Evolutionary conservation across 2,113 vertebrate genomes (phyloP), one percentile per base, ranked within the genome.

Genomic region (Dipodomys stephensi): DNA sequence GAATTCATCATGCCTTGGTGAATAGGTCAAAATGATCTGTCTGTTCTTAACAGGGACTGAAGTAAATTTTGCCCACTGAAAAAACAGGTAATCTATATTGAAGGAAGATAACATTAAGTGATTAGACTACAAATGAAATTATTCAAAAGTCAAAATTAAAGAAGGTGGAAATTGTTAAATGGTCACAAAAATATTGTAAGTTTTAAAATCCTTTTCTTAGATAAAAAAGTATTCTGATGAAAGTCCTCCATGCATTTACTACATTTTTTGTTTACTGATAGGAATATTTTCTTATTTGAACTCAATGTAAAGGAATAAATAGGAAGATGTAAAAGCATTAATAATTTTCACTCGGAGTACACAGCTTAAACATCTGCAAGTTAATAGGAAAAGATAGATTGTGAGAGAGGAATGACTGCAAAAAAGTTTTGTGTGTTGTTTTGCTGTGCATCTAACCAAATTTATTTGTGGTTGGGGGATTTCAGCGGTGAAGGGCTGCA

Each of bases 231-330:
- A 86, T 94, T 86, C 67, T 91, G 20, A 80, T 53, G 35, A 89
- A 92, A 88, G 3, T 49, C 57, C 22, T 71, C 83, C 35, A 79
- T 83, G 87, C 92, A 89, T 65, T 95, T 94, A 91, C 39, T 19
- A 32, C 20, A 32, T 65, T 86, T 82, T 82, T 27, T 82, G 6
- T 78, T 76, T 88, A 74, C 44, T 92, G 83, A 71, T 91, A 46
- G 0, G 60, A 74, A 12, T 89, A 80, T 88, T 88, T 88, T 88
- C 65, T 83, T 78, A 82, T 88, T 80, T 82, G 10, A 65, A 83
- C 8, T 76, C n/a, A 64, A 23, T 83, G 13, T 32, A 67, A n/a
- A 83, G 6, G 83, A 91, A 88, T 85, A 91, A 77, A 65, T 83
- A 83, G 81, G 49, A 69, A 89, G 71, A 4, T 25, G 82, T 71